Percentiles rank a stretch among this genome's conserved stretches.
These are phyloP conservation scores for Phyllostomus hastatus DNA, from an alignment of 2,113 vertebrate genomes.

Conservation along the genomic window DNA sequence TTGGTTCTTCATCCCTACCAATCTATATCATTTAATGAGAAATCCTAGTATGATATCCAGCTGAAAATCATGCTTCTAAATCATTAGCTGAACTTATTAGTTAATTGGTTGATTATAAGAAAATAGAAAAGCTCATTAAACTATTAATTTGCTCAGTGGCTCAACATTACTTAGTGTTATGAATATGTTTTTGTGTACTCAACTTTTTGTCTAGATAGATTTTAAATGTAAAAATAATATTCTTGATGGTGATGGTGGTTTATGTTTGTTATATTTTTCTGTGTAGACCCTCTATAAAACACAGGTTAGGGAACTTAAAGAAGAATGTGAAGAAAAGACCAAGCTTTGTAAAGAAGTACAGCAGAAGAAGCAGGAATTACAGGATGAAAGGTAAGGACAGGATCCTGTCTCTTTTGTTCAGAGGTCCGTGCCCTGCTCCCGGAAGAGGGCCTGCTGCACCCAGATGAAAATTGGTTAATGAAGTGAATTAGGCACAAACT, in stretches of 20 bases:
- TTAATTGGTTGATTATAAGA: background rate
- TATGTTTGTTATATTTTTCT: slow-evolving; percentile 53
- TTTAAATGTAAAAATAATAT: background rate
- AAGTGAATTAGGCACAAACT: background rate
- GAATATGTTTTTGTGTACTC: background rate
- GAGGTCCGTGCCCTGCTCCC: background rate
- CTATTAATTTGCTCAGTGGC: background rate
- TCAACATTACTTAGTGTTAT: background rate
- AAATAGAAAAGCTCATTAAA: background rate
- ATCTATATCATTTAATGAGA: background rate
- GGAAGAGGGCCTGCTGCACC: background rate
- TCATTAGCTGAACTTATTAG: background rate
- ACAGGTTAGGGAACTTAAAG: slow-evolving; percentile 97
- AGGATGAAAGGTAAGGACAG: slow-evolving; percentile 92
- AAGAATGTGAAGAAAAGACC: slow-evolving; percentile 96
- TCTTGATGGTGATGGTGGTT: background rate
- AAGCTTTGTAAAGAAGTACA: slow-evolving; percentile 96
- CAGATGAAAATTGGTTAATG: background rate
- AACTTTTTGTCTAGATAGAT: background rate
- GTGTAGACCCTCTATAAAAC: slow-evolving; percentile 98
- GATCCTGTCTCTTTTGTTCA: background rate
- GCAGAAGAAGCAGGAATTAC: slow-evolving; percentile 93
- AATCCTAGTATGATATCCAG: background rate
- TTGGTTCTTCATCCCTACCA: background rate
- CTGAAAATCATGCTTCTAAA: background rate